These are phyloP conservation scores for Chironomus tepperi DNA, from an alignment of 1,140 invertebrate genomes.

Conservation along the genomic window DNA sequence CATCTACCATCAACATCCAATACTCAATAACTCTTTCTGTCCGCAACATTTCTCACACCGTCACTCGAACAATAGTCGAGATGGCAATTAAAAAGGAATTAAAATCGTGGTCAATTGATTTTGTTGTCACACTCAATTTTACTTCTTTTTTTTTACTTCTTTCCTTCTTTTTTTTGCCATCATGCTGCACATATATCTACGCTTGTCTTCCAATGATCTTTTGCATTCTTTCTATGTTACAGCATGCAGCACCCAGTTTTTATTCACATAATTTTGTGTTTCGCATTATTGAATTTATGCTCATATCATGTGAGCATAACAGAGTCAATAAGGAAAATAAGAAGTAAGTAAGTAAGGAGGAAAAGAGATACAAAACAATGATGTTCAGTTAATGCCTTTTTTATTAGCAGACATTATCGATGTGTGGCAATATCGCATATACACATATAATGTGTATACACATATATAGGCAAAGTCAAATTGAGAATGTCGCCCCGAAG, in stretches of 20 bases:
- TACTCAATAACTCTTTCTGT: neutral
- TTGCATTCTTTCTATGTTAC: neutral
- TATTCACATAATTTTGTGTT: no score
- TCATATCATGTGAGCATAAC: no score
- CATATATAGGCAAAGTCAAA: no score
- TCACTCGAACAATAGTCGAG: neutral
- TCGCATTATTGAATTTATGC: no score
- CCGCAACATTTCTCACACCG: neutral
- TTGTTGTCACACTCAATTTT: constrained; percentile 3
- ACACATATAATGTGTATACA: neutral
- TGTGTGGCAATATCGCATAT: neutral
- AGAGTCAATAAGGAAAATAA: no score
- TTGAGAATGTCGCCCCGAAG: neutral
- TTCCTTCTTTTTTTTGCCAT: neutral
- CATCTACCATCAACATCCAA: no score
- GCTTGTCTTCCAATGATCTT: neutral
- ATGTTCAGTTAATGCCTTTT: constrained; percentile 2
- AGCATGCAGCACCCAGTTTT: neutral
- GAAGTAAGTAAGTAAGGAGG: neutral
- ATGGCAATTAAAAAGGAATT: constrained; percentile 18
- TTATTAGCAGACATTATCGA: constrained; percentile 2
- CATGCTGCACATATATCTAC: neutral
- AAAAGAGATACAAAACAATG: neutral
- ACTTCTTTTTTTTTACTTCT: neutral
- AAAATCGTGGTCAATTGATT: constrained; percentile 20